These are phyloP conservation scores for Caretta caretta DNA, from an alignment of 2,113 vertebrate genomes.

Conservation along the genomic window DNA sequence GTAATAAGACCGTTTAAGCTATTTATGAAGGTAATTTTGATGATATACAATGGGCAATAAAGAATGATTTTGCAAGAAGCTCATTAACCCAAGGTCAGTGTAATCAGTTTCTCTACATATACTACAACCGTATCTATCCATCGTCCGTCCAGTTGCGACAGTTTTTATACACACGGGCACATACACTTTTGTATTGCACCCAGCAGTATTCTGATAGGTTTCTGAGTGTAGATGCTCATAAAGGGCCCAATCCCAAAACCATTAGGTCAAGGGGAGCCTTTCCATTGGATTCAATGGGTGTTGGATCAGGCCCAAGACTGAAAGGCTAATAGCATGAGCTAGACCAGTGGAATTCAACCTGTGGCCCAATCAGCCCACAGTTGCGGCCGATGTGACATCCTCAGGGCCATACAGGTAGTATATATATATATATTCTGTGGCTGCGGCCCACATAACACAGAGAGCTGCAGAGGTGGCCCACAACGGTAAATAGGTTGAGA, in stretches of 20 bases:
- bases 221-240: slow-evolving; percentile 11
- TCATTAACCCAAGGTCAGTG: slow-evolving; percentile 72
- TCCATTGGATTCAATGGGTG: neutral
- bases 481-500: neutral
- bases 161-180: neutral
- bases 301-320: neutral
- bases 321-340: slow-evolving; percentile 29
- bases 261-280: neutral
- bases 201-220: slow-evolving; percentile 26
- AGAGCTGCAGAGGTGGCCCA: too few species aligned
- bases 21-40: slow-evolving; percentile 62
- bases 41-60: slow-evolving; percentile 56
- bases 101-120: slow-evolving; percentile 71
- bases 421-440: too few species aligned
- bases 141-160: slow-evolving; percentile 56
- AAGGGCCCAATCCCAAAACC: neutral
- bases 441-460: too few species aligned
- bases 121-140: slow-evolving; percentile 71
- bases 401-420: too few species aligned
- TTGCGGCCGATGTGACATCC: too few species aligned
- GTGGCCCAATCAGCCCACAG: neutral
- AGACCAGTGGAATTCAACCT: neutral
- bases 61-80: slow-evolving; percentile 67
- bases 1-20: slow-evolving; percentile 40
- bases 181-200: slow-evolving; percentile 19